Conservation (phyloP, 2,888 invertebrate genomes). For the Meta bourneti region DNA sequence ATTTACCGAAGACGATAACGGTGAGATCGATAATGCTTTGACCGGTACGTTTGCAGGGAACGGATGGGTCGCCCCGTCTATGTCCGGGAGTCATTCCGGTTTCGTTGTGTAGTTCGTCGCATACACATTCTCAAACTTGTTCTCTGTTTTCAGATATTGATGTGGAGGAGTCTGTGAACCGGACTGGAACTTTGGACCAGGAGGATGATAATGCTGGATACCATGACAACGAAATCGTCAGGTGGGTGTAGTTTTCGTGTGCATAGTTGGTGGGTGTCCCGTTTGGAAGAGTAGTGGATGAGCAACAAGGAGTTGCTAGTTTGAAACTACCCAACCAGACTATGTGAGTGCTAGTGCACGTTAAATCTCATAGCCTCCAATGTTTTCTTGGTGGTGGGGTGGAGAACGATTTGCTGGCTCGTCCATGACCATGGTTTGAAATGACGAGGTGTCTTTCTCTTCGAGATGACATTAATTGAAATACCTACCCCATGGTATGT, state of each 20-base stretch:
- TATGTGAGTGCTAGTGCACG: too few species aligned
- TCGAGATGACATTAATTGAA: too few species aligned
- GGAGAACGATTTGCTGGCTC: too few species aligned
- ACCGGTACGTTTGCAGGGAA: constrained; percentile 39
- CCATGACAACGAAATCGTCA: constrained; percentile 72
- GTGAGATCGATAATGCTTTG: constrained; percentile 75
- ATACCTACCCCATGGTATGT: too few species aligned
- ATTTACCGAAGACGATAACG: constrained; percentile 85
- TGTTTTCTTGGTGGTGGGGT: too few species aligned
- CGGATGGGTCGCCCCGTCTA: background rate
- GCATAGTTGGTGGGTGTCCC: background rate
- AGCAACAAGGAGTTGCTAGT: background rate
- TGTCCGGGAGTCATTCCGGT: too few species aligned
- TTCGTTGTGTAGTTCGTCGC: too few species aligned
- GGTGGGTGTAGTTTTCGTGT: constrained; percentile 30
- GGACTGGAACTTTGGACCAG: constrained; percentile 15
- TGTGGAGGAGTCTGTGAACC: constrained; percentile 47
- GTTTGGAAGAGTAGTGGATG: too few species aligned
- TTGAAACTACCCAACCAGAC: too few species aligned
- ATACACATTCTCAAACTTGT: background rate
- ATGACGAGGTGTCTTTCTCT: too few species aligned
- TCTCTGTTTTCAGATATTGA: constrained; percentile 62
- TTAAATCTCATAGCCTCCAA: too few species aligned
- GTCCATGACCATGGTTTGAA: too few species aligned
- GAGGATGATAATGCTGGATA: constrained; percentile 71